Evolutionary conservation across 2,888 invertebrate species (phyloP), one percentile per base, ranked within the genome.

Genomic region (Parochlus steinenii): DNA sequence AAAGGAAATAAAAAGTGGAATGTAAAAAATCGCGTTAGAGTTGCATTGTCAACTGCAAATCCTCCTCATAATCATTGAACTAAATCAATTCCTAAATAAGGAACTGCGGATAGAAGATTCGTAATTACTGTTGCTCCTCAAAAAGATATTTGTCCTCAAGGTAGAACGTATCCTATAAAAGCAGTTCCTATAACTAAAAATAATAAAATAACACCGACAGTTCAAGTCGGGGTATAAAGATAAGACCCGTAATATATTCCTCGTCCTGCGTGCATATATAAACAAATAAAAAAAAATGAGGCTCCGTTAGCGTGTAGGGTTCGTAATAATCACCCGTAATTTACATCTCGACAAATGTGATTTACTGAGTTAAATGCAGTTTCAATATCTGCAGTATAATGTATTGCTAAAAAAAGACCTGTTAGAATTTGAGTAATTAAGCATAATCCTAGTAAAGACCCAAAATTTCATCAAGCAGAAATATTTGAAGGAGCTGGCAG

Each of bases 101-200:
- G 78, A 7, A 80, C 67, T 3, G 75, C 74, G 0, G 79, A 78
- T 41, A 80, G 40, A 46, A 81, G 46, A 50, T 77, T 79, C 20
- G 75, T 77, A 69, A 79, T 79, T n/a, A 80, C 76, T 24, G 77
- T 78, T 0, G 78, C 77, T 2, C 76, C 77, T 67, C 79, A 80
- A 53, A 75, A 80, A 2, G 77, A 79, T 68, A 81, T 81, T 73
- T 81, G 78, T 6, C 78, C 78, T 58, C 79, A 79, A 2, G 77
- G 77, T 48, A 79, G 43, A 0, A 80, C 75, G 62, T 82, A 82
- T 0, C 79, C 80, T 64, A 80, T 60, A 54, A 82, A 82, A 15
- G 76, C 76, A 31, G 76, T 73, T 49, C 58, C 70, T 69, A 81
- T 81, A 42, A 68, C 55, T 53, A 71, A 34, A 46, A 81, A 67